phyloP scores from a whole-genome alignment of 2,113 vertebrate species.

The Amblyornis subalaris region DNA sequence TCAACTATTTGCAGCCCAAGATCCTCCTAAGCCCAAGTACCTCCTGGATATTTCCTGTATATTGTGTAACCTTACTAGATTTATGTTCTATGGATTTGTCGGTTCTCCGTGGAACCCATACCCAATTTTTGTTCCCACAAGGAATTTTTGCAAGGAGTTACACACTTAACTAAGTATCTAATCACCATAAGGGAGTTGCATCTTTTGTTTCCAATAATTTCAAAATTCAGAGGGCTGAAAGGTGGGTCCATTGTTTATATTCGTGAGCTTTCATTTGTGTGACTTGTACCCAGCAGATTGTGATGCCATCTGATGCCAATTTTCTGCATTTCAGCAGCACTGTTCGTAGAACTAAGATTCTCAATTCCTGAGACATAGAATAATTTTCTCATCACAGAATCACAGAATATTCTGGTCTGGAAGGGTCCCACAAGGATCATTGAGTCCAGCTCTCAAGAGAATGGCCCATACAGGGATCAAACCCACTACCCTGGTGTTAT shows the following conservation, averaged over 20 bases:
- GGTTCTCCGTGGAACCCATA: not conserved
- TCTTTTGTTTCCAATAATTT: not conserved
- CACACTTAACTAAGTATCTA: not conserved
- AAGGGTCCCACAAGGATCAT: not conserved
- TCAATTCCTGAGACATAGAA: not conserved
- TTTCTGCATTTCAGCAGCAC: not conserved
- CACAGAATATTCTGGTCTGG: not conserved
- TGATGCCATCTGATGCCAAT: not conserved
- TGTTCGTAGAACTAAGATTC: not conserved
- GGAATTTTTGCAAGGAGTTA: not conserved
- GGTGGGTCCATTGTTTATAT: not conserved
- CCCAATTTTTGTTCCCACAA: not conserved
- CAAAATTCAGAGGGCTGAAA: not conserved
- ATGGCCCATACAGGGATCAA: not conserved
- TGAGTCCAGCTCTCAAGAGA: not conserved
- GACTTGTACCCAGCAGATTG: not conserved
- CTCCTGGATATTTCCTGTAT: not conserved
- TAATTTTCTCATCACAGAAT: not conserved
- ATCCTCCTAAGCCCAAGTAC: not conserved
- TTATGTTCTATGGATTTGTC: not conserved
- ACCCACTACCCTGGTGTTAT: accelerated
- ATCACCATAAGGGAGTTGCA: not conserved
- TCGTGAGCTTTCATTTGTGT: not conserved
- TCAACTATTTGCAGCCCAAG: not conserved
- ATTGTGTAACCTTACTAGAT: not conserved